Base-by-base conservation (phyloP, 1,140 invertebrate species). In the Drosophila tristis region DNA sequence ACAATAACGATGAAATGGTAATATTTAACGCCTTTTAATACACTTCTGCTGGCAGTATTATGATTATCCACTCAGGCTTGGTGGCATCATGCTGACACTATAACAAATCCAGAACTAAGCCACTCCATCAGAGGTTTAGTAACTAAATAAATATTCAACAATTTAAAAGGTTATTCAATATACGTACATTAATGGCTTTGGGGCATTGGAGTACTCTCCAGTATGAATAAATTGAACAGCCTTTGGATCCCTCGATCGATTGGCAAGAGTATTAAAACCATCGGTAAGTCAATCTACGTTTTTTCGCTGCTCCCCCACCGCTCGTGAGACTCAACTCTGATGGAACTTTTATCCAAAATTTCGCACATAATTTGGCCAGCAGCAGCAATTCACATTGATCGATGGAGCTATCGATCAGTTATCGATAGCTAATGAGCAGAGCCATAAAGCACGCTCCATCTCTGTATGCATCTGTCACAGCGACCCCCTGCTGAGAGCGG, bases 1-100 rank as follows among this genome's bases (percentile, higher is more conserved):
- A 56, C 45, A 76, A 76, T 44, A 63, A 51, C 45, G 59, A 20
- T 44, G 50, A 71, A 78, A 78, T 78, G 55, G 78, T 73, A 73
- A 67, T 77, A 80, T 81, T 80, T 81, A 81, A 80, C 78, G 72
- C 78, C 78, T 78, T 43, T 64, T 72, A 39, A 39, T 13, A 39
- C 35, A 39, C 35, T 39, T 13, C 13, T 13, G 4, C 11, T 0
- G 11, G 13, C 4, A 11, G 35, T 39, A 13, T 13, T 13, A 39
- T 39, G 4, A 13, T 39, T 5, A 11, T 35, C 0, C 31, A 11
- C 9, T 11, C 31, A 1, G 9, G 31, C 3, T 11, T 35, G 31
- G 8, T 6, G 2, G 8, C 29, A 29, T 16, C 29, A 29, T 29
- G 29, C 0, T 16, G 16, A 16, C 16, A 16, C 16, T 16, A 16